phyloP scores from a whole-genome alignment of 2,113 vertebrate species.

The Arenaria interpres region DNA sequence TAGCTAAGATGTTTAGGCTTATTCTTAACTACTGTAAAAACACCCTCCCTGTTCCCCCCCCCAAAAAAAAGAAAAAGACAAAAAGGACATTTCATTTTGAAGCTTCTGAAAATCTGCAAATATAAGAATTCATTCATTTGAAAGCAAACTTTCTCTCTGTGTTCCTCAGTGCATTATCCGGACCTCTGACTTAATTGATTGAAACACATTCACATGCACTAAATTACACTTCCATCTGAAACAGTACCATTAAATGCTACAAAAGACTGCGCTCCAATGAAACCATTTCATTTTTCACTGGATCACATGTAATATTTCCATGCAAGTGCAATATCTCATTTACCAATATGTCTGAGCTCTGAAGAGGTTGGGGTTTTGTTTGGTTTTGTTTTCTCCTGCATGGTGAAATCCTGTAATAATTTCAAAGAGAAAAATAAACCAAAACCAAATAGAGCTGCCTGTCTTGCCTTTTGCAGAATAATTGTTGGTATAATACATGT shows the following conservation, averaged over 20 bases:
- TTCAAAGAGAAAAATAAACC: neutral
- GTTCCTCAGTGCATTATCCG: neutral
- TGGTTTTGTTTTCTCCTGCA: neutral
- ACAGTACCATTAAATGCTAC: neutral
- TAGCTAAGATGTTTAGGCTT: neutral
- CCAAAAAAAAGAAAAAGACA: fast-evolving
- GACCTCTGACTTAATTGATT: neutral
- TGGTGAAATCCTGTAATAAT: neutral
- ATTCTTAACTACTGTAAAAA: neutral
- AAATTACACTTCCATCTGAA: neutral
- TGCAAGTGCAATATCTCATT: neutral
- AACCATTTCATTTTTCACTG: neutral
- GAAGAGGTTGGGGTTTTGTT: neutral
- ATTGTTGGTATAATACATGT: neutral
- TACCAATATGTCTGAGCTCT: neutral
- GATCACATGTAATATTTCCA: neutral
- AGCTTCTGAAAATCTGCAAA: neutral
- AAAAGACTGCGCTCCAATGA: neutral
- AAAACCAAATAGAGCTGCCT: neutral
- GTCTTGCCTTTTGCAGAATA: neutral
- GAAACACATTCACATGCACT: neutral
- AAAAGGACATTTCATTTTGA: neutral
- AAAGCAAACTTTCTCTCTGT: neutral
- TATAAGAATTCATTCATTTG: neutral
- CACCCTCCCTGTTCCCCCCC: no score